A percentile compares a stretch with the other conserved stretches of the same genome.
Conservation (phyloP, 2,113 vertebrate species). For the Solenodon paradoxus region DNA sequence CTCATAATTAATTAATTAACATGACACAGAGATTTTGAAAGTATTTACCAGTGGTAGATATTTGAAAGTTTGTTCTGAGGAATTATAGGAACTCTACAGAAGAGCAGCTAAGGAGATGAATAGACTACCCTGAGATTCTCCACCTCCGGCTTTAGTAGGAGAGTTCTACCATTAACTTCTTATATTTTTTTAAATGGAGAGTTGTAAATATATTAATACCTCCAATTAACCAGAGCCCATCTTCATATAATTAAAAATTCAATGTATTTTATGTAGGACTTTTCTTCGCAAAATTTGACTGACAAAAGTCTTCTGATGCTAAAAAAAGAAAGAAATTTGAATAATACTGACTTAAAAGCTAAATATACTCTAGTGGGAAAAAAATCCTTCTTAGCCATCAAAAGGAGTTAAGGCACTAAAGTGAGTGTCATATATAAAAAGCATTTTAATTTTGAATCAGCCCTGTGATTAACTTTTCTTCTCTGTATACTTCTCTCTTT, state of each 20-base stretch:
- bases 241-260: background rate
- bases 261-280: background rate
- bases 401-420: background rate
- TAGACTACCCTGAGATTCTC: background rate
- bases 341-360: background rate
- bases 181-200: background rate
- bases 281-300: constrained; percentile 8
- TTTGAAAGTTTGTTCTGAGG: background rate
- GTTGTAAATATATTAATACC: background rate
- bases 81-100: background rate
- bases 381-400: background rate
- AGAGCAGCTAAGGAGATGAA: background rate
- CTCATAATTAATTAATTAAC: constrained; percentile 20
- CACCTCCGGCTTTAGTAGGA: background rate
- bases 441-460: background rate
- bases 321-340: background rate
- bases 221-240: background rate
- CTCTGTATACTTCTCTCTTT: background rate
- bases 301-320: background rate
- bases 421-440: background rate
- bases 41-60: background rate
- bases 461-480: background rate
- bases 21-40: background rate
- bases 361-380: background rate
- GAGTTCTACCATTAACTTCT: background rate